Evolutionary conservation across 2,797 vertebrate genomes (phyloP), one percentile per base, ranked within the genome.

Genomic region (Valencia hispanica): DNA sequence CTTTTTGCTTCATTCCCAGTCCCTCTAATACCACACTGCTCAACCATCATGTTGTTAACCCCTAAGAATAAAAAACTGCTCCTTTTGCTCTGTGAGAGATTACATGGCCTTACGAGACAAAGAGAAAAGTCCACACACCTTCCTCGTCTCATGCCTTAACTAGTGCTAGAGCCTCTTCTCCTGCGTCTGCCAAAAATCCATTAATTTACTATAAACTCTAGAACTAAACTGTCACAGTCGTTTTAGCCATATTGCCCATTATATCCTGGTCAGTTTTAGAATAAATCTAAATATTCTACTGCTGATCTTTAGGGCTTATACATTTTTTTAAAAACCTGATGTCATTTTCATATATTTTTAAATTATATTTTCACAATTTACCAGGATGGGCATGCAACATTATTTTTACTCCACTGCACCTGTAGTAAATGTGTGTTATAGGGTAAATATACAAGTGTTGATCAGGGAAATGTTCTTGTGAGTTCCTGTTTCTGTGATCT

Each of bases 41-140:
- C 66, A 5, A 17, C 74, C 72, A 73, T 80, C 88, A 84, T 78
- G 77, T 81, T 82, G 89, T 89, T 88, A 85, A 90, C 82, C 84
- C 78, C 57, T 34, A 39, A 59, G 74, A 84, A 81, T 82, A 79
- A 80, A 75, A 89, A 78, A 27, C 57, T 61, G 83, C 68, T 81
- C 66, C 10, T 77, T 77, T 59, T 77, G 73, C 61, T 86, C 30
- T 78, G 66, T 77, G 57, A 53, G 77, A 80, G 68, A 86, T 87
- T 74, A 57, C 77, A 48, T 77, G 68, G 73, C 90, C 81, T 55
- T 30, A 71, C 12, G 18, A 48, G 57, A 69, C 39, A 25, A 20
- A 43, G n/a, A 25, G 65, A 32, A 25, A 36, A 51, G 15, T 51
- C 12, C 18, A 36, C 43, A 70, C 15, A 25, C 66, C 14, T 76